Conservation (phyloP, 2,797 vertebrate species). For the Melanogrammus aeglefinus region DNA sequence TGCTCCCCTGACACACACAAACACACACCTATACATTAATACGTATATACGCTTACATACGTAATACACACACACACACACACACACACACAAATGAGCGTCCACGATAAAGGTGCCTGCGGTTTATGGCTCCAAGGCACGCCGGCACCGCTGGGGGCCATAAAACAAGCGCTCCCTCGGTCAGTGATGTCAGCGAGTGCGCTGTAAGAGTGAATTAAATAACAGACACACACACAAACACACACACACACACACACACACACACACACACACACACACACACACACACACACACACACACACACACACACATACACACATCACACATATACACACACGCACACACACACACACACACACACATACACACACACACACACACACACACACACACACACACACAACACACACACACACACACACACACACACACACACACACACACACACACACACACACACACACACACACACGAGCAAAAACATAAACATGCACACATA, state of each 20-base stretch:
- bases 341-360: neutral
- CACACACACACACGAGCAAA: neutral
- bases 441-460: too few relatives aligned
- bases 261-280: slow-evolving; percentile 13
- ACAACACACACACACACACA: slow-evolving; percentile 26
- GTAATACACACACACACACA: neutral
- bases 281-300: neutral
- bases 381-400: neutral
- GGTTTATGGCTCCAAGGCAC: neutral
- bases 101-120: neutral
- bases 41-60: neutral
- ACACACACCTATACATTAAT: neutral
- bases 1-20: neutral
- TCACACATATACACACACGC: neutral
- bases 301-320: neutral
- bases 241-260: too few relatives aligned
- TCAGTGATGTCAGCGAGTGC: neutral
- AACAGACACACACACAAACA: neutral
- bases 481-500: too few relatives aligned
- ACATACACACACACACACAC: neutral
- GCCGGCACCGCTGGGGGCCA: neutral
- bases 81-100: slow-evolving; percentile 1
- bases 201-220: neutral
- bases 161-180: neutral
- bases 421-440: slow-evolving; percentile 29